A percentile compares a stretch with the other conserved stretches of the same genome.
These are phyloP conservation scores for Poicephalus gulielmi DNA, from an alignment of 2,113 vertebrate genomes.

Conservation along the genomic window DNA sequence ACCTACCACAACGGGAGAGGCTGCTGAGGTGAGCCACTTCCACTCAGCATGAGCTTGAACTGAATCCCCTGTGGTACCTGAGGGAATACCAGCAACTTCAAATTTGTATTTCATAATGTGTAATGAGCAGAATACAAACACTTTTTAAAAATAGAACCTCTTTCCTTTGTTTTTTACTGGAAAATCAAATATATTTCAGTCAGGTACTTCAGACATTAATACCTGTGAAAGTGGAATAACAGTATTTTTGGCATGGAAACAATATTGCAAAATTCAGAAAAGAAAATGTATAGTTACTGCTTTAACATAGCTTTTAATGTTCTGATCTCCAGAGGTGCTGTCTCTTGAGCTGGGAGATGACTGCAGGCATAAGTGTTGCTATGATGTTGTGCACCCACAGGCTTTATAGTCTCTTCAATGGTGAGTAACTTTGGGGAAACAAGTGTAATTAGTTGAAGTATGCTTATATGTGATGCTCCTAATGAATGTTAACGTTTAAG, in stretches of 20 bases:
- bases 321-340: background rate
- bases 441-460: background rate
- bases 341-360: background rate
- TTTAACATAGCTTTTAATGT: background rate
- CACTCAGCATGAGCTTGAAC: background rate
- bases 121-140: background rate
- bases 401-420: background rate
- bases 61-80: background rate
- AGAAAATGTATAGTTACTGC: background rate
- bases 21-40: background rate
- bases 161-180: background rate
- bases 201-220: background rate
- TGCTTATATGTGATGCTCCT: background rate
- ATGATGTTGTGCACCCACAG: background rate
- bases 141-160: background rate
- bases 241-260: background rate
- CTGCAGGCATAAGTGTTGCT: background rate
- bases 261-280: background rate
- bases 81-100: background rate
- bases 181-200: background rate
- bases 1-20: accelerated
- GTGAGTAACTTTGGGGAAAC: background rate
- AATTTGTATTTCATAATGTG: background rate
- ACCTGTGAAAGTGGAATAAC: background rate
- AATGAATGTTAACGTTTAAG: background rate